Conservation (phyloP, 64 coral and sea anemone species). For the Anthopleura sola region DNA sequence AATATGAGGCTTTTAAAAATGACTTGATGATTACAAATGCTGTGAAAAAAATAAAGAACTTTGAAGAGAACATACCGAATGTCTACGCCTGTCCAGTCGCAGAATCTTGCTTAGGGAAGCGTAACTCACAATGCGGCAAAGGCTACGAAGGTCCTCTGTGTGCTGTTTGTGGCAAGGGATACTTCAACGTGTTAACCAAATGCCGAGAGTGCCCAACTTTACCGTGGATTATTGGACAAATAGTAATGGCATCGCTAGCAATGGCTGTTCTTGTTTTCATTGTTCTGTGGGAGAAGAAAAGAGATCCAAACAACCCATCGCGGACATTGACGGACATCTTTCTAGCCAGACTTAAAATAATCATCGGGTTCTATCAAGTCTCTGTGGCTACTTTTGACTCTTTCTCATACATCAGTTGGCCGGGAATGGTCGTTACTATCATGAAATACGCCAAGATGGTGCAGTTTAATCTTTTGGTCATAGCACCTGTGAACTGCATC, state of each 20-base stretch:
- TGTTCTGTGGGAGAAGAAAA: not conserved
- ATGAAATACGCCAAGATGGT: conserved; percentile 6
- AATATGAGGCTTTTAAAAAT: conserved; percentile 11
- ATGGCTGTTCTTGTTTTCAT: not conserved
- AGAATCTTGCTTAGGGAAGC: conserved; percentile 24
- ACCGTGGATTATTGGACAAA: not conserved
- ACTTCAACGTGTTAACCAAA: conserved; percentile 14
- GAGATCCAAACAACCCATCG: not conserved
- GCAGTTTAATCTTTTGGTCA: conserved; percentile 11
- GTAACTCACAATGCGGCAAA: conserved; percentile 12
- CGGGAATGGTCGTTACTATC: not conserved
- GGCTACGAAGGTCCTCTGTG: conserved; percentile 47
- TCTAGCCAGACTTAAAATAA: conserved; percentile 48
- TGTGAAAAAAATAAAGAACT: not conserved
- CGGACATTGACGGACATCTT: conserved; percentile 27
- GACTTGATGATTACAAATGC: not conserved
- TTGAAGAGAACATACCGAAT: not conserved
- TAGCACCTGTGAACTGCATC: conserved; percentile 2
- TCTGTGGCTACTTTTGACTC: not conserved
- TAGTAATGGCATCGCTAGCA: not conserved
- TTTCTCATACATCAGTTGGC: not conserved
- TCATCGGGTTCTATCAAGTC: conserved; percentile 74
- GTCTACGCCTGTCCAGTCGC: conserved; percentile 1
- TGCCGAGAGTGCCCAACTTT: conserved; percentile 32
- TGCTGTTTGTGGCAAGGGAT: conserved; percentile 25